A percentile compares a stretch with the other conserved stretches of the same genome.
These are phyloP conservation scores for Drosophila carrolli DNA, from an alignment of 1,140 invertebrate genomes.

Conservation along the genomic window DNA sequence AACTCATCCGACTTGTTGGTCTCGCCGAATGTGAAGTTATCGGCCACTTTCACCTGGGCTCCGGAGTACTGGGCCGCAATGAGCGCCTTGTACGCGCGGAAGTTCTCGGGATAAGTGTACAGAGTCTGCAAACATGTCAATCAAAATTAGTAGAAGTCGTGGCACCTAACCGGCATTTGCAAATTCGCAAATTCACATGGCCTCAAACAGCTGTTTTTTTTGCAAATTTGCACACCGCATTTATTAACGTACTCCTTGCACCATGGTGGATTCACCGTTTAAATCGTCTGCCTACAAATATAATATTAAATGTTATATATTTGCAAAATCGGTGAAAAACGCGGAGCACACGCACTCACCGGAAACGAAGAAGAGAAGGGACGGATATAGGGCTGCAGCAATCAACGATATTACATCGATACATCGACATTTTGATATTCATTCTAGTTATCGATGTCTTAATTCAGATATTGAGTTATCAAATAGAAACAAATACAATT, in stretches of 20 bases:
- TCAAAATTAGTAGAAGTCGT: constrained; percentile 18
- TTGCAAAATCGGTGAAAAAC: constrained; percentile 9
- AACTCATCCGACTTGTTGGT: constrained; percentile 95
- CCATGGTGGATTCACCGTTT: constrained; percentile 79
- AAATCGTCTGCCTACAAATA: constrained; percentile 9
- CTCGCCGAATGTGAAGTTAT: constrained; percentile 96
- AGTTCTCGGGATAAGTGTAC: constrained; percentile 98
- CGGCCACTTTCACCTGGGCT: constrained; percentile 92
- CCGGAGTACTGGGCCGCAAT: constrained; percentile 98
- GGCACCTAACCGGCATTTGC: neutral
- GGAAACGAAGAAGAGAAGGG: constrained; percentile 17
- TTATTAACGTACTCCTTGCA: constrained; percentile 83
- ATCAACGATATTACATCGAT: neutral
- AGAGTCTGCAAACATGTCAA: constrained; percentile 89
- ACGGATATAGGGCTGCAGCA: neutral
- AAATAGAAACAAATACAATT: neutral
- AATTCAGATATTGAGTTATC: no score
- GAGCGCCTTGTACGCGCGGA: constrained; percentile 96
- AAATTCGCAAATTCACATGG: constrained; percentile 52
- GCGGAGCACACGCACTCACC: constrained; percentile 16
- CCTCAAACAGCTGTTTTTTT: constrained; percentile 45
- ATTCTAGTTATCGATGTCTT: no score
- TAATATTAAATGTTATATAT: neutral
- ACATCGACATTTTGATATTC: neutral
- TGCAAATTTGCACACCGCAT: constrained; percentile 48